phyloP scores from a whole-genome alignment of 1,140 invertebrate genomes.

The Apolygus lucorum region DNA sequence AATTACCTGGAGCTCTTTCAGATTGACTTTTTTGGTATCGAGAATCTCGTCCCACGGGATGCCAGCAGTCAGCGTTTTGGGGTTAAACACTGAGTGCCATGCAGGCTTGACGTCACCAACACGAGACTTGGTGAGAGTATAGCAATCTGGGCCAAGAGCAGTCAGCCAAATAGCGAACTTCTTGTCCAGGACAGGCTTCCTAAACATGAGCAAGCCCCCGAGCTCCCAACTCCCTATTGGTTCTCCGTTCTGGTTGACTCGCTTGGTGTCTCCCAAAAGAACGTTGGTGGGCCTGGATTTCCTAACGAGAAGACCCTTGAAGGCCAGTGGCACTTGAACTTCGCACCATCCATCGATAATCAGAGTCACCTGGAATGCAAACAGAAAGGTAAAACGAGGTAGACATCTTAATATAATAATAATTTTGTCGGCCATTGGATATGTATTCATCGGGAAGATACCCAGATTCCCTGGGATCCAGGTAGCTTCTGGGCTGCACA shows the following conservation, averaged over 20 bases:
- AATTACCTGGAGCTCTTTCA: slow-evolving; percentile 40
- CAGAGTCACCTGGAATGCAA: slow-evolving; percentile 41
- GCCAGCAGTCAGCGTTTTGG: slow-evolving; percentile 39
- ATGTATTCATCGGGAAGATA: no score
- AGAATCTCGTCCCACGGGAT: slow-evolving; percentile 43
- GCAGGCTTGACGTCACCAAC: slow-evolving; percentile 42
- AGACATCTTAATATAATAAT: slow-evolving; percentile 5
- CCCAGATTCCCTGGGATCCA: no score
- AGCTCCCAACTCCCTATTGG: slow-evolving; percentile 42
- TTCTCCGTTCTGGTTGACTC: neutral
- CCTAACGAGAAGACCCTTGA: slow-evolving; percentile 43
- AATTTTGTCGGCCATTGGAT: slow-evolving; percentile 1
- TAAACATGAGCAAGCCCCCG: slow-evolving; percentile 46
- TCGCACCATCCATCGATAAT: slow-evolving; percentile 47
- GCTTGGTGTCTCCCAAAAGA: slow-evolving; percentile 42
- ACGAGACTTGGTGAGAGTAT: slow-evolving; percentile 44
- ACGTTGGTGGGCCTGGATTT: slow-evolving; percentile 44
- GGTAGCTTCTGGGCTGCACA: no score
- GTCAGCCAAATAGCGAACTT: slow-evolving; percentile 43
- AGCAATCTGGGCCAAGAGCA: slow-evolving; percentile 46
- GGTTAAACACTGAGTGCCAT: slow-evolving; percentile 41
- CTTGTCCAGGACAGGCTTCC: slow-evolving; percentile 41
- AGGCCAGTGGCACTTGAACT: slow-evolving; percentile 41
- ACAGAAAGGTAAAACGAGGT: neutral
- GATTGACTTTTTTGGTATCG: slow-evolving; percentile 32